Evolutionary conservation across 2,113 vertebrate species (phyloP), one percentile per base, ranked within the genome.

Genomic region (Theristicus caerulescens): DNA sequence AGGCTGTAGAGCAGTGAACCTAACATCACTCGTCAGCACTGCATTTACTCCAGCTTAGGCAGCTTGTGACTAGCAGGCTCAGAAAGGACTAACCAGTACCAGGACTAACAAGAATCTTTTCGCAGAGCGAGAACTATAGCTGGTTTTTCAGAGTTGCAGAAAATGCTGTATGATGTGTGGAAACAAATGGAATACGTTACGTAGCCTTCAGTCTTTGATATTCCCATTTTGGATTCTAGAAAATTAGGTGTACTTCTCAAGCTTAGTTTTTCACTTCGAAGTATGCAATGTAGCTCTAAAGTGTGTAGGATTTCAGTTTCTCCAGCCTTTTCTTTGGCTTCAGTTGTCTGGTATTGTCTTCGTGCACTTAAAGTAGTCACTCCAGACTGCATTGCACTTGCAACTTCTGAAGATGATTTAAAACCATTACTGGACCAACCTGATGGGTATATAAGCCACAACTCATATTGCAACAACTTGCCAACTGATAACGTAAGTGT

Each of bases 401-500:
- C 19, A 16, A 3, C 29, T 82, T 86, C 52, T 67, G 27, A 62
- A 54, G 7, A 2, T 2, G 7, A n/a, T 78, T 81, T 84, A 42
- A 84, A 91, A 46, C 12, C 17, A 38, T 66, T 65, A 58, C 42
- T 54, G 42, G 36, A 77, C 10, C 17, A 52, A 49, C 38, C 17
- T 44, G 36, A 16, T 54, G 40, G 49, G 24, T 73, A 13, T 82
- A 17, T 84, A 62, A 86, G 17, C 22, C 36, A 29, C 46, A 67
- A 16, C 34, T 84, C 9, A 2, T 55, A 14, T 36, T 69, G 22
- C 49, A 86, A 3, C 52, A 38, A 1, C 36, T 86, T 77, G 36
- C 7, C 29, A 66, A 17, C 31, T 54, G 59, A 4, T 70, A 84
- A 52, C 0, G 0, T 36, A 36, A 24, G 27, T 52, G 26, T 82